Evolutionary conservation across 2,888 invertebrate genomes (phyloP).

Genomic region (Buathra laborator): DNA sequence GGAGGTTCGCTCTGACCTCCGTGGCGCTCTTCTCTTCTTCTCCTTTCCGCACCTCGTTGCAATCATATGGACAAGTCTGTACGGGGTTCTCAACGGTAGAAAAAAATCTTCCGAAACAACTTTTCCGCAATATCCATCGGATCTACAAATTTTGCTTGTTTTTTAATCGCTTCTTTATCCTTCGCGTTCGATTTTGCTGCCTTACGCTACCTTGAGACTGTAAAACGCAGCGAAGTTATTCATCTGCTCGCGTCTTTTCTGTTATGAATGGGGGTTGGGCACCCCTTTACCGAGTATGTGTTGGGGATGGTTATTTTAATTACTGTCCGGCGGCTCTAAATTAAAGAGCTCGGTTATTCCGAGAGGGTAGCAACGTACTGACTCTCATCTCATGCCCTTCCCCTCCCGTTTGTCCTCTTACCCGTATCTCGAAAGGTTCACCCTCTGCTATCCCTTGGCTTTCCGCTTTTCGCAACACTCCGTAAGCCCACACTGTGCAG

Average conservation of each 20-base stretch:
- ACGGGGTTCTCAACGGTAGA: slow-evolving; percentile 75
- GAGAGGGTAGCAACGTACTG: slow-evolving; percentile 76
- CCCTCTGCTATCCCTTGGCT: slow-evolving; percentile 54
- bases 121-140: no score
- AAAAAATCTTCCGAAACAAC: neutral
- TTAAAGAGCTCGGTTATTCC: slow-evolving; percentile 84
- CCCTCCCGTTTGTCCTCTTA: slow-evolving; percentile 53
- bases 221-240: neutral
- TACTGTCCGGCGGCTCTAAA: slow-evolving; percentile 85
- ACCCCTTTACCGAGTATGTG: slow-evolving; percentile 81
- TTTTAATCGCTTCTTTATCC: neutral
- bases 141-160: neutral
- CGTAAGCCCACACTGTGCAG: slow-evolving; percentile 35
- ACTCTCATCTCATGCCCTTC: slow-evolving; percentile 71
- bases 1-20: slow-evolving; percentile 74
- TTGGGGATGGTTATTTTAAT: slow-evolving; percentile 84
- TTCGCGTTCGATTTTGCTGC: neutral
- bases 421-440: slow-evolving; percentile 29
- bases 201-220: neutral
- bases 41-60: slow-evolving; percentile 70
- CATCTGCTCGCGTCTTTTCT: neutral
- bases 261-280: slow-evolving; percentile 75
- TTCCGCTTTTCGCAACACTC: slow-evolving; percentile 60
- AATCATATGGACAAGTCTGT: slow-evolving; percentile 75
- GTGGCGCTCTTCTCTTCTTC: slow-evolving; percentile 46